Percentiles rank a stretch among this genome's conserved stretches.
These are phyloP conservation scores for Hydra vulgaris DNA, from an alignment of 30 jellyfish, hydroid and myxozoan genomes.

Conservation along the genomic window DNA sequence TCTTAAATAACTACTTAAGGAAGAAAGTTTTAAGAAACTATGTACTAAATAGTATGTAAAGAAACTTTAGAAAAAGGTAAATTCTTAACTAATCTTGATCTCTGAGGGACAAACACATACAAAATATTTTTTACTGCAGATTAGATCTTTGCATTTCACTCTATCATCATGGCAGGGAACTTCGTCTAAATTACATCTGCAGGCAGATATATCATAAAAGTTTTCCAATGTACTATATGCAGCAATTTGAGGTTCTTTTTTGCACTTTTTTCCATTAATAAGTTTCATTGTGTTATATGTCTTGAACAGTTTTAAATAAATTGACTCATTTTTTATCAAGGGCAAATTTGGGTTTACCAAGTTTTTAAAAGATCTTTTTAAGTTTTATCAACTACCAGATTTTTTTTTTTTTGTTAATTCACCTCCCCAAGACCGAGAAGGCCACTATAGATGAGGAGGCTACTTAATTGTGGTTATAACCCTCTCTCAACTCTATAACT, in stretches of 20 bases:
- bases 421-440: too few species aligned
- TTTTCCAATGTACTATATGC: neutral
- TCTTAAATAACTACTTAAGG: too few species aligned
- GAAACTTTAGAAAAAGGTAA: neutral
- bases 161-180: neutral
- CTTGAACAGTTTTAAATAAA: neutral
- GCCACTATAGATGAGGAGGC: too few species aligned
- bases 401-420: too few species aligned
- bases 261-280: neutral
- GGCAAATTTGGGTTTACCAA: too few species aligned
- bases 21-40: neutral
- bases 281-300: neutral
- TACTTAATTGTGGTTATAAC: too few species aligned
- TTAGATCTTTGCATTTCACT: neutral
- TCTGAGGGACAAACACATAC: neutral
- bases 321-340: neutral
- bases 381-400: too few species aligned
- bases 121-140: neutral
- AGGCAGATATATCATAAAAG: neutral
- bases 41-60: neutral
- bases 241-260: neutral
- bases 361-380: too few species aligned
- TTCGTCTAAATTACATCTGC: neutral
- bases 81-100: too few species aligned
- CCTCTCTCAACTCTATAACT: too few species aligned